A percentile compares a stretch with the other conserved stretches of the same genome.
Conservation (phyloP, 2,113 vertebrate genomes). For the Pomatostomus ruficeps region DNA sequence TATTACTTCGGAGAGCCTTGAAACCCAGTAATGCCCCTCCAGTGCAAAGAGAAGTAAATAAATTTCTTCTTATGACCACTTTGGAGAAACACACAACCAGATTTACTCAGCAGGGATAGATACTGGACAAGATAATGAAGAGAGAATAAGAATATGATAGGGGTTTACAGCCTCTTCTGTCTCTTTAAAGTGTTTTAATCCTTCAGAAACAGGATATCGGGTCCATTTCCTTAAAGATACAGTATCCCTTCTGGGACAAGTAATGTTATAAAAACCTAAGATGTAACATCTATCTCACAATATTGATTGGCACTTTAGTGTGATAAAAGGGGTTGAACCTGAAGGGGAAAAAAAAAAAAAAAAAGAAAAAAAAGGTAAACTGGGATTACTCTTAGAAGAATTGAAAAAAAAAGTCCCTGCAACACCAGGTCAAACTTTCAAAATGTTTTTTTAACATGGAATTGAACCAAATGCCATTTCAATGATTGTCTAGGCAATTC, state of each 20-base stretch:
- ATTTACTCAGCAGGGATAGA: constrained; percentile 86
- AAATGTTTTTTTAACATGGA: background rate
- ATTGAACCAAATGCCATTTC: constrained; percentile 45
- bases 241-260: constrained; percentile 81
- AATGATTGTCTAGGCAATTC: background rate
- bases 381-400: constrained; percentile 69
- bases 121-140: constrained; percentile 90
- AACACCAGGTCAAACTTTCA: constrained; percentile 52
- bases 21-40: constrained; percentile 84
- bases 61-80: constrained; percentile 90
- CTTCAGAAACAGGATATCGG: constrained; percentile 81
- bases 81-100: constrained; percentile 88
- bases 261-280: constrained; percentile 80
- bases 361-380: constrained; percentile 32
- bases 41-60: constrained; percentile 86
- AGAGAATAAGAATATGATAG: constrained; percentile 85
- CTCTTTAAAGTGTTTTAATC: constrained; percentile 88
- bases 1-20: constrained; percentile 85
- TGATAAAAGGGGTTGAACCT: constrained; percentile 79
- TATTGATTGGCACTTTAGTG: constrained; percentile 82
- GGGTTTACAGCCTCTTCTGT: constrained; percentile 85
- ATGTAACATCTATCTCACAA: constrained; percentile 77
- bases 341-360: constrained; percentile 56
- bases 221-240: constrained; percentile 87
- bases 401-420: constrained; percentile 24